phyloP scores from a whole-genome alignment of 92 coral and sea anemone species.

The Porites evermanni region DNA sequence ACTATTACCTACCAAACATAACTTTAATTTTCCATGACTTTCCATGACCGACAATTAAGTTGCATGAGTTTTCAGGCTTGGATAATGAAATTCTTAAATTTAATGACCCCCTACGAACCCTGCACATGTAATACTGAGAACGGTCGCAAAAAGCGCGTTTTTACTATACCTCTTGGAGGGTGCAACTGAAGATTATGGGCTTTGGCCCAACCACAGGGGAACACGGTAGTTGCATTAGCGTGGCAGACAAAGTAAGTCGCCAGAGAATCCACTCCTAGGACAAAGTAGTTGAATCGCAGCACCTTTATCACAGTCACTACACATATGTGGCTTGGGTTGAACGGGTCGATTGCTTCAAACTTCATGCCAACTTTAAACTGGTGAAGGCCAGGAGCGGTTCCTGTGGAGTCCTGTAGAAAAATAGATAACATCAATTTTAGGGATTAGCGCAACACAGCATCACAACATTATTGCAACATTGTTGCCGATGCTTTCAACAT shows the following conservation, averaged over 20 bases:
- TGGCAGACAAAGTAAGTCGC: constrained; percentile 99
- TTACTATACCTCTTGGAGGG: constrained; percentile 92
- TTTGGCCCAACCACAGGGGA: constrained; percentile 98
- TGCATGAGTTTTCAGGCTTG: too few relatives aligned
- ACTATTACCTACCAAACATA: too few relatives aligned
- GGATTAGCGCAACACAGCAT: too few relatives aligned
- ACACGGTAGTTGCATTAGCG: constrained; percentile 92
- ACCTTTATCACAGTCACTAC: constrained; percentile 98
- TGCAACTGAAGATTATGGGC: constrained; percentile 83
- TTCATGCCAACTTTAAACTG: constrained; percentile 99
- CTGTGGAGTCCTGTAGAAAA: constrained; percentile 88
- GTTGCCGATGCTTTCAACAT: too few relatives aligned
- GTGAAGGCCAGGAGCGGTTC: constrained; percentile 95
- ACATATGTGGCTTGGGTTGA: constrained; percentile 94
- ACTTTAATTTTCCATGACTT: too few relatives aligned
- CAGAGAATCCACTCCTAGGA: constrained; percentile 96
- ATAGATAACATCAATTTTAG: background rate
- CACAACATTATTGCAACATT: too few relatives aligned
- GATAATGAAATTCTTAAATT: too few relatives aligned
- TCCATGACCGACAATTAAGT: too few relatives aligned
- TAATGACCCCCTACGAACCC: background rate
- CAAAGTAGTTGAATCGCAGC: constrained; percentile 94
- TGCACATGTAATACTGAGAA: background rate
- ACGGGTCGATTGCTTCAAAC: constrained; percentile 98
- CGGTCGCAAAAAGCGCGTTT: background rate